These are phyloP conservation scores for Leptothorax acervorum DNA, from an alignment of 2,888 invertebrate genomes.

Conservation along the genomic window DNA sequence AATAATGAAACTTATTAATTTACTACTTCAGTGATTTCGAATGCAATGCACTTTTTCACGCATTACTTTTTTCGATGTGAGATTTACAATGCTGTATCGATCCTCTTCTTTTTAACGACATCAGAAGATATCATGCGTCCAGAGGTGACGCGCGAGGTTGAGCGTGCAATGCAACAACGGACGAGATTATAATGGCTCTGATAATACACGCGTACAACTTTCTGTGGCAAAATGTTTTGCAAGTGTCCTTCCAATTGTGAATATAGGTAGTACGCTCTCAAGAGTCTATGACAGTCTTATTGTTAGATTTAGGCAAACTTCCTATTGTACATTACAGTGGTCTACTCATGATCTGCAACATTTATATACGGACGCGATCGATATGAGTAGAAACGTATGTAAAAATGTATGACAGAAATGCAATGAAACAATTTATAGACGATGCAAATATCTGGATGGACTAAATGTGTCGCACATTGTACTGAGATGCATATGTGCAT, in stretches of 20 bases:
- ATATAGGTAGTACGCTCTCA: conserved; percentile 70
- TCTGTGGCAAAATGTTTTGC: conserved; percentile 77
- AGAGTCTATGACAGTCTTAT: conserved; percentile 65
- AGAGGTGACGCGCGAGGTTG: neutral
- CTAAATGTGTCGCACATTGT: conserved; percentile 34
- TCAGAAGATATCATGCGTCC: neutral
- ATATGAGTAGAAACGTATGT: neutral
- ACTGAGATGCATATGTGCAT: conserved; percentile 3
- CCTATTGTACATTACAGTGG: conserved; percentile 66
- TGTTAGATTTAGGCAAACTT: conserved; percentile 63
- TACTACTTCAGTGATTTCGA: neutral
- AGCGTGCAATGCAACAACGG: neutral
- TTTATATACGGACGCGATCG: neutral
- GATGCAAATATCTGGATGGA: conserved; percentile 64
- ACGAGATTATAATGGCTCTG: neutral
- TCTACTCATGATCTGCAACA: conserved; percentile 47
- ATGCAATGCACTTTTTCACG: neutral
- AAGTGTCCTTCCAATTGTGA: conserved; percentile 80
- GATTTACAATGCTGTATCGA: neutral
- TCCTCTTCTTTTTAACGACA: neutral
- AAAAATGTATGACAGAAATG: conserved; percentile 1
- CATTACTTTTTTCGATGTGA: neutral
- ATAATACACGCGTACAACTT: conserved; percentile 48
- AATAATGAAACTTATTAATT: neutral
- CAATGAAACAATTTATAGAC: neutral